Evolutionary conservation across 1,140 invertebrate genomes (phyloP).

Genomic region (Papilio polytes): DNA sequence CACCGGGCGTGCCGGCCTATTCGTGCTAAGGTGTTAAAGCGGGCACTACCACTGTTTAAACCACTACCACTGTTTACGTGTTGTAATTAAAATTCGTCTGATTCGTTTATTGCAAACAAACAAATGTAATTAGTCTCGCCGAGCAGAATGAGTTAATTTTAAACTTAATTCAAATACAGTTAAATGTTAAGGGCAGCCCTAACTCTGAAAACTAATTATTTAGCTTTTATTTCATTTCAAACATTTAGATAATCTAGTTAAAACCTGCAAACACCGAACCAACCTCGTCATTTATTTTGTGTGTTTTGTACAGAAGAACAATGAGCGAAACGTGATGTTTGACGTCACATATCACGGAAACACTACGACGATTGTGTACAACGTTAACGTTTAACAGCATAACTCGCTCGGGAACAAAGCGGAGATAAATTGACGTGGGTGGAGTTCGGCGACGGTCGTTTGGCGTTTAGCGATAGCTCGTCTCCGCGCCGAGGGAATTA

Average conservation of each 20-base stretch:
- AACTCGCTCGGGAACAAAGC: conserved; percentile 7
- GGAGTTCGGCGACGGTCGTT: conserved; percentile 7
- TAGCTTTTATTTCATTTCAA: not conserved
- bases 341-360: not conserved
- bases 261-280: not conserved
- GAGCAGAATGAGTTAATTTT: not conserved
- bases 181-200: not conserved
- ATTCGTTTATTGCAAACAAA: not conserved
- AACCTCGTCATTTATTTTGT: not conserved
- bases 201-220: not conserved
- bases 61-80: too few relatives aligned
- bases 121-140: not conserved
- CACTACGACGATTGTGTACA: not conserved
- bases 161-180: conserved; percentile 43
- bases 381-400: conserved; percentile 11
- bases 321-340: not conserved
- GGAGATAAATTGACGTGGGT: conserved; percentile 9
- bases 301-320: not conserved
- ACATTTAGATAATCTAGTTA: not conserved
- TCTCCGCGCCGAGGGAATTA: conserved; percentile 13
- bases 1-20: too few relatives aligned
- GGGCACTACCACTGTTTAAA: too few relatives aligned
- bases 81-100: not conserved
- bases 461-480: conserved; percentile 21
- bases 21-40: too few relatives aligned